These are phyloP conservation scores for Turritopsis dohrnii DNA, from an alignment of 30 jellyfish, hydroid and myxozoan species.

Conservation along the genomic window DNA sequence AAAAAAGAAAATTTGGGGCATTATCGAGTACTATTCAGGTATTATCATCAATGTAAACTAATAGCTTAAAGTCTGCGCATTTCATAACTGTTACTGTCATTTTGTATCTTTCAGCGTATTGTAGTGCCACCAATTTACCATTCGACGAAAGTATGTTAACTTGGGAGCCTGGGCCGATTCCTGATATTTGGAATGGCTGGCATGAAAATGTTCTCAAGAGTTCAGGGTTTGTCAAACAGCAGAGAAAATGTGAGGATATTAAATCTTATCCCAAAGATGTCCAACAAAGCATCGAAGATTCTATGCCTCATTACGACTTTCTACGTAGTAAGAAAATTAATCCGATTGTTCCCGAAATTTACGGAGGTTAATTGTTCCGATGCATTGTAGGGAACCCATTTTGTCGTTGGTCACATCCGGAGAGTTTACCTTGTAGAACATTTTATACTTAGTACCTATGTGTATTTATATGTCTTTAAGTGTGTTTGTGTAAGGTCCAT, in stretches of 20 bases:
- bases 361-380: too few species aligned
- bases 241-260: constrained; percentile 8
- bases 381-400: too few species aligned
- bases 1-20: too few species aligned
- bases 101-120: constrained; percentile 40
- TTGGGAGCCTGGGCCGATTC: constrained; percentile 93
- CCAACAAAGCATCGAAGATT: constrained; percentile 7
- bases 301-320: background rate
- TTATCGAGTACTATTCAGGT: too few species aligned
- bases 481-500: too few species aligned
- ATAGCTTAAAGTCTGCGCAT: too few species aligned
- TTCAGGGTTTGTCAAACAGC: constrained; percentile 59
- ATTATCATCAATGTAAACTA: too few species aligned
- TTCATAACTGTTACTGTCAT: too few species aligned
- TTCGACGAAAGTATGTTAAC: constrained; percentile 67
- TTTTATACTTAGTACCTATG: too few species aligned
- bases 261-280: constrained; percentile 8
- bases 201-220: constrained; percentile 80
- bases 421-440: too few species aligned
- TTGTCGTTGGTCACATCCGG: too few species aligned
- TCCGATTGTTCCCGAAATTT: background rate
- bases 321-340: background rate
- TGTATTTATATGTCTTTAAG: too few species aligned
- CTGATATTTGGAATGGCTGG: constrained; percentile 93
- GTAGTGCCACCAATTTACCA: constrained; percentile 61